Base-by-base conservation (phyloP, 2,797 vertebrate species). In the Chrosomus eos region DNA sequence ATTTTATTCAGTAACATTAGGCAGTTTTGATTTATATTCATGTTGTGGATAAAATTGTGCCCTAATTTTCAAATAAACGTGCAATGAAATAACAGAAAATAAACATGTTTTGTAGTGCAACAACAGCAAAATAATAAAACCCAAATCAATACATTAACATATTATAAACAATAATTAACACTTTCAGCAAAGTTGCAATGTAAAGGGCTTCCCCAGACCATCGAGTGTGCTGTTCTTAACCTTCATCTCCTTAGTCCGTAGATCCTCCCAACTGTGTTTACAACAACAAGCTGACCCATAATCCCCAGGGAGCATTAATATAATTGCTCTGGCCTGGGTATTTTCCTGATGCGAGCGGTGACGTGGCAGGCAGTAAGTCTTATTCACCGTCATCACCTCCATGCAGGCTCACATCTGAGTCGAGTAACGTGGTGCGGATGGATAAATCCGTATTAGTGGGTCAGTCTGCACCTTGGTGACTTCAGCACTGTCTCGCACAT, bases 271-370 rank as follows among this genome's bases (percentile, higher is more conserved):
- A 38, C 62, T 84, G 45, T 71, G 66, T 36, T 81, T 55, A 70
- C 66, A 81, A 70, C 31, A 73, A 70, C 48, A 62, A 45, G 78
- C 78, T 84, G 87, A 85, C 81, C 78, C 62, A 74, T 85, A 88
- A 85, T 62, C 86, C 53, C 67, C 21, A 18, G 80, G 78, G 58
- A 71, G 78, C 48, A 79, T 88, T 87, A 78, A 58, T 58, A 81
- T 79, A 82, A 88, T 86, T 84, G 76, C 81, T 84, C 55, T 78
- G 77, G 73, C 83, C 45, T 60, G 67, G 85, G 88, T 86, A 88
- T 87, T 88, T 87, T 86, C 83, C 85, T 88, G 87, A 89, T 73
- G 85, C 58, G 60, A 73, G 33, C 8, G 0, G 28, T 85, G 84
- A 87, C 14, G 83, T 53, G 13, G 80, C 80, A 58, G 13, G 80